phyloP scores from a whole-genome alignment of 1,140 invertebrate species.

The Aethina tumida region DNA sequence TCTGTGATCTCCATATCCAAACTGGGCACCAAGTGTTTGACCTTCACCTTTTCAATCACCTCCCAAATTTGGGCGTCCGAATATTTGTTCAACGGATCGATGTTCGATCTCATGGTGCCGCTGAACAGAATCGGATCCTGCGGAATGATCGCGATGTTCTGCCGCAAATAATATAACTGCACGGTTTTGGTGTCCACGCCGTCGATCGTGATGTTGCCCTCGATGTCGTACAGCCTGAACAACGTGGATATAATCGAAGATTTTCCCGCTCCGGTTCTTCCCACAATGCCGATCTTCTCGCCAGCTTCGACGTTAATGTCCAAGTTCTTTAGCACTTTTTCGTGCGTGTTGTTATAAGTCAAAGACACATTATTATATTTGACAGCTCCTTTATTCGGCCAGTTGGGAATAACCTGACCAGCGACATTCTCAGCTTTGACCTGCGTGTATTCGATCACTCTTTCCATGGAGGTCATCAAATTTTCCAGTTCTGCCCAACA shows the following conservation, averaged over 20 bases:
- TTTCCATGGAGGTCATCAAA: constrained; percentile 69
- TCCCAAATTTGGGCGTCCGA: constrained; percentile 36
- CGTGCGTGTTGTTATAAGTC: constrained; percentile 51
- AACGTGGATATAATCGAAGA: constrained; percentile 64
- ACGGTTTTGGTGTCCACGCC: constrained; percentile 47
- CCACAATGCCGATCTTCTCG: constrained; percentile 44
- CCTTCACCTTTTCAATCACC: constrained; percentile 29
- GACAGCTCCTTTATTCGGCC: constrained; percentile 64
- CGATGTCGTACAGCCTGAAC: constrained; percentile 54
- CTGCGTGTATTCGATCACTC: constrained; percentile 56
- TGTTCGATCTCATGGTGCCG: constrained; percentile 43
- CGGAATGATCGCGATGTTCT: constrained; percentile 55
- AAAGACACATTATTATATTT: constrained; percentile 55
- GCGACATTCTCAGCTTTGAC: constrained; percentile 38
- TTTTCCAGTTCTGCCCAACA: constrained; percentile 58
- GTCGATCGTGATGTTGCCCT: constrained; percentile 56
- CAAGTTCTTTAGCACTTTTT: constrained; percentile 53
- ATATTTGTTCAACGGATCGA: constrained; percentile 44
- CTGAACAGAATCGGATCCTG: constrained; percentile 48
- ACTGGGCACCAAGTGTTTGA: constrained; percentile 20
- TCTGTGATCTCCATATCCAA: constrained; percentile 42
- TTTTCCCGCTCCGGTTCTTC: constrained; percentile 52
- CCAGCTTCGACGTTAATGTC: constrained; percentile 47
- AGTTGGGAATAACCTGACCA: constrained; percentile 39
- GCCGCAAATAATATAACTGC: constrained; percentile 46